Base-by-base conservation (phyloP, 2,113 vertebrate genomes). In the Saccopteryx bilineata region DNA sequence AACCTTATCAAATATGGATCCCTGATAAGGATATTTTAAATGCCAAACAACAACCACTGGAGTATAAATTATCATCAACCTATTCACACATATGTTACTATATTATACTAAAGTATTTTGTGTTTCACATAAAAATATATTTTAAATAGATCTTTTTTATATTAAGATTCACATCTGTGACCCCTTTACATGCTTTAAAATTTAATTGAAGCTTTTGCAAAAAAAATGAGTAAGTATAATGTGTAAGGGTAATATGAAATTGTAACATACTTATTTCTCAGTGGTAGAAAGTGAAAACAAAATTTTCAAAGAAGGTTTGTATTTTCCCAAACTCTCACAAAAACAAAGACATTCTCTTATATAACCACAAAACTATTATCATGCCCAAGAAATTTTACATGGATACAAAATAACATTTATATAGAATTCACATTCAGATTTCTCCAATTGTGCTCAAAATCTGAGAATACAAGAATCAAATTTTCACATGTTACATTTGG, bases 121-220 rank as follows among this genome's bases (percentile, higher is more conserved):
- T 87, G 39, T 63, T 78, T 90, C 13, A 78, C 31, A 69, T 23
- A 69, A 69, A 78, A 60, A 33, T 12, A 7, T 63, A 56, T 54
- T 87, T 90, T 26, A 86, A 86, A 52, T 39, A 52, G n/a, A 87
- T 79, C 39, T 50, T 61, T 93, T 68, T 88, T 39, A 78, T 54
- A 33, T 61, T 56, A 87, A 58, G 76, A 87, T 56, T 33, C 24
- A 83, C 28, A 39, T 78, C 2, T 86, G 33, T 58, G 9, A 14
- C 7, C 14, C 2, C 23, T 88, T 94, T 76, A 78, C 50, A 39
- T 33, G 9, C 56, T 83, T 65, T 39, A 39, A 87, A 89, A 87
- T 31, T 74, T 82, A 76, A 76, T 21, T 60, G 69, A 4, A 76
- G 61, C 2, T 7, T 83, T 91, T 71, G 28, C 33, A 39, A 61